Base-by-base conservation (phyloP, 53 echinoderm and acorn worm genomes). In the Temnopleurus reevesii region DNA sequence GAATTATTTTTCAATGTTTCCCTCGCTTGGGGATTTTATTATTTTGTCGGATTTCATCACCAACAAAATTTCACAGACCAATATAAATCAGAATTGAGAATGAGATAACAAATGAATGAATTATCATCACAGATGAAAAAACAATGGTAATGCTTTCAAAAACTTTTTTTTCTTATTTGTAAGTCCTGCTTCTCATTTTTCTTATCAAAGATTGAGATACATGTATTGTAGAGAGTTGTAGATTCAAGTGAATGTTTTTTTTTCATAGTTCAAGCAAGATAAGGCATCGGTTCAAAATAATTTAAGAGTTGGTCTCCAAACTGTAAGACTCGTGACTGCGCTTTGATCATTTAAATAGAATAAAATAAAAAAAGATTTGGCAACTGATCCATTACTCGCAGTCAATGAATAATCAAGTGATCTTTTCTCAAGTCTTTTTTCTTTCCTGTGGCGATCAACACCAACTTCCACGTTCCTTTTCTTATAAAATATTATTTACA, bases 401-500 rank as follows among this genome's bases (percentile, higher is more conserved):
- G 21, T 71, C 38, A 38, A 38, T 17, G 21, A 71, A 41, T 21
- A n/a, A 71, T 1, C 19, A n/a, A 71, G n/a, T n/a, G 36, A 71
- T 38, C 8, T 71, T 36, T 6, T 71, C 43, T 77, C 29, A 41
- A 80, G 80, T 53, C 27, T 47, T 21, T 54, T 49, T 79, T 77
- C 53, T 83, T 83, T 54, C 35, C 12, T 83, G n/a, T 56, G 56
- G 36, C 83, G 83, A 83, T 83, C 83, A 83, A 83, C 83, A 56
- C 83, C 83, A 83, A 49, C 53, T 59, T 59, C 15, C 29, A 81
- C 25, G 17, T 56, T 55, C 47, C n/a, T 79, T 79, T 79, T 79
- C 79, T 47, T 79, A 79, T 79, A 79, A 79, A 79, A 79, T 79
- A 27, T 79, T 79, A 79, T 79, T 79, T 79, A 79, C 79, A 79